A percentile compares a stretch with the other conserved stretches of the same genome.
Conservation (phyloP, 2,888 invertebrate species). For the Mechanitis mazaeus region DNA sequence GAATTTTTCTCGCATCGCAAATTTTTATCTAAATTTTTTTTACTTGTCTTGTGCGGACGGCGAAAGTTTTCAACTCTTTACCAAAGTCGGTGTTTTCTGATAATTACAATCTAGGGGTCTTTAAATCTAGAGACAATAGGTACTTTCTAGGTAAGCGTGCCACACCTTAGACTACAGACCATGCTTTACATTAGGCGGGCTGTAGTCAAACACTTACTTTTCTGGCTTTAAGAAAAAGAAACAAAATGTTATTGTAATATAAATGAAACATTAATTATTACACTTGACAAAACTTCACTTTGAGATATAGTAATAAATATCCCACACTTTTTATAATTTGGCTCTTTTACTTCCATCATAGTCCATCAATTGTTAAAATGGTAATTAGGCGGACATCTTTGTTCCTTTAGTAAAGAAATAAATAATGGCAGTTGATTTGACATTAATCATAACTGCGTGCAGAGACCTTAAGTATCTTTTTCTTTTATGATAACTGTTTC, state of each 20-base stretch:
- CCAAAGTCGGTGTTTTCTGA: too few relatives aligned
- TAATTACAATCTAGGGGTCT: too few relatives aligned
- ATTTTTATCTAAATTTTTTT: too few relatives aligned
- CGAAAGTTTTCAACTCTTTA: too few relatives aligned
- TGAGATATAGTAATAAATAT: background rate
- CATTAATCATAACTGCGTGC: conserved; percentile 37
- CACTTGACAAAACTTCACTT: background rate
- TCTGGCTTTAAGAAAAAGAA: background rate
- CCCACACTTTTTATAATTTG: conserved; percentile 3
- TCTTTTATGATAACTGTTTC: conserved; percentile 33
- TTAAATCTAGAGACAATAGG: too few relatives aligned
- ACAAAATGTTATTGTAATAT: background rate
- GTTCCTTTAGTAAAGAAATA: conserved; percentile 31
- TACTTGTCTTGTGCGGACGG: too few relatives aligned
- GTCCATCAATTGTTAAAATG: conserved; percentile 32
- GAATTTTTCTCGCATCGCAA: too few relatives aligned
- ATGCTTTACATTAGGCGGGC: too few relatives aligned
- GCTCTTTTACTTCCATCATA: background rate
- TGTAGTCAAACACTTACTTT: too few relatives aligned
- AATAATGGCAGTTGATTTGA: conserved; percentile 23
- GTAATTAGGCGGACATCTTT: conserved; percentile 39
- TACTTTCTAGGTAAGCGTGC: too few relatives aligned
- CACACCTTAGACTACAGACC: too few relatives aligned
- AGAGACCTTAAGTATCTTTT: conserved; percentile 37
- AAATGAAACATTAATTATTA: conserved; percentile 1